Evolutionary conservation across 2,113 vertebrate genomes (phyloP).

Genomic region (Syngnathoides biaculeatus): DNA sequence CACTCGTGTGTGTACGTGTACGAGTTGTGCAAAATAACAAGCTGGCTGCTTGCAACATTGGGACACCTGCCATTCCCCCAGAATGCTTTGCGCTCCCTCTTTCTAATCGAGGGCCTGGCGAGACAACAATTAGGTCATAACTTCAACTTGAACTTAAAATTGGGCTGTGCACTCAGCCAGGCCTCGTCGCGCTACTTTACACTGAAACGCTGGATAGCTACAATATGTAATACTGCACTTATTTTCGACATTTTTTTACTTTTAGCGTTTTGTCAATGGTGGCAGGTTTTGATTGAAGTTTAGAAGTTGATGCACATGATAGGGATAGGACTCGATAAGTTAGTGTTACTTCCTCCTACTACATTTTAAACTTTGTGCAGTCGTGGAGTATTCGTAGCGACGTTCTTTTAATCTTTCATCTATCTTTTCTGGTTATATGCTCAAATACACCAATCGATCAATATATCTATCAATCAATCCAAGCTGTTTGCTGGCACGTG

Average conservation of each 20-base stretch:
- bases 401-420: no score
- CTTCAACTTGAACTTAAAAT: slow-evolving; percentile 68
- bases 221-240: not conserved
- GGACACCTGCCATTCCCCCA: slow-evolving; percentile 70
- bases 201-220: not conserved
- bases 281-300: no score
- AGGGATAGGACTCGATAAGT: no score
- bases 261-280: no score
- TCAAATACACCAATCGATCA: no score
- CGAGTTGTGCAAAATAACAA: slow-evolving; percentile 77
- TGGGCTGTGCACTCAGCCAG: not conserved
- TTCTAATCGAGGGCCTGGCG: slow-evolving; percentile 41
- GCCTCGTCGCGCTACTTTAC: not conserved
- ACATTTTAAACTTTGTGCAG: no score
- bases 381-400: no score
- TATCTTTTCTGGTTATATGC: no score
- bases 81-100: slow-evolving; percentile 56
- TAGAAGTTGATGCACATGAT: no score
- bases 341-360: no score
- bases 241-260: not conserved
- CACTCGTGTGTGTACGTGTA: slow-evolving; percentile 56
- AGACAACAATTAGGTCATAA: slow-evolving; percentile 61
- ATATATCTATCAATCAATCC: no score
- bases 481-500: no score
- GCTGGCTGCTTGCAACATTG: slow-evolving; percentile 67